Base-by-base conservation (phyloP, 1,140 invertebrate species). In the Adelges cooleyi region DNA sequence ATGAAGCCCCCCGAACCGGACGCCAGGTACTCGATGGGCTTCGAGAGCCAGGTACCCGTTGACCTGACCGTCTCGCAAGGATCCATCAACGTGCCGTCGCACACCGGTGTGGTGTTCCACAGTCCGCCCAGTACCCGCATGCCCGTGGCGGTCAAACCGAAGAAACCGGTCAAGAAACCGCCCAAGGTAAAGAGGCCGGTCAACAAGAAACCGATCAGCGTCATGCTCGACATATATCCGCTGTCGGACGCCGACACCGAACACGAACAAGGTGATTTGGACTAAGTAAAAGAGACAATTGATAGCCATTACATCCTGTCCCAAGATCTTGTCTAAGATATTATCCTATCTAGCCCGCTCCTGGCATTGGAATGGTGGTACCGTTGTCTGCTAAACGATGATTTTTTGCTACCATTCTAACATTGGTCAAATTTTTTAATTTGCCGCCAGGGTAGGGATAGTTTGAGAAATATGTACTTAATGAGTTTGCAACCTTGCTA, bases 181-280 rank as follows among this genome's bases (percentile, higher is more conserved):
- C 1, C 5, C 5, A 62, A 62, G n/a, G 44, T 15, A 2, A 48
- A 44, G 17, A 54, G n/a, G 29, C 9, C 6, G 9, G 36, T 36
- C 11, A 62, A 46, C 1, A 46, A 62, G 15, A 62, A 62, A 2
- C 56, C 56, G 1, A 62, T 62, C 10, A 62, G 56, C n/a, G 25
- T 62, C 1, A 48, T 62, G 56, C 5, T 62, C 13, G 56, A 62
- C 27, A 62, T 62, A 0, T 62, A 62, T 33, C 56, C 56, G 13
- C 1, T 62, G 13, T 13, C 42, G 1, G 42, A 62, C 2, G 6
- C 5, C 13, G 42, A 62, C 3, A 22, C 44, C 27, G 40, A 33
- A 3, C 25, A 33, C 9, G 40, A 33, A 13, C 56, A 62, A 62
- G 27, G 56, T 62, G 10, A n/a, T n/a, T n/a, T n/a, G n/a, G n/a